A percentile compares a stretch with the other conserved stretches of the same genome.
phyloP scores from a whole-genome alignment of 1,140 invertebrate species.

The Drosophila sucinea region DNA sequence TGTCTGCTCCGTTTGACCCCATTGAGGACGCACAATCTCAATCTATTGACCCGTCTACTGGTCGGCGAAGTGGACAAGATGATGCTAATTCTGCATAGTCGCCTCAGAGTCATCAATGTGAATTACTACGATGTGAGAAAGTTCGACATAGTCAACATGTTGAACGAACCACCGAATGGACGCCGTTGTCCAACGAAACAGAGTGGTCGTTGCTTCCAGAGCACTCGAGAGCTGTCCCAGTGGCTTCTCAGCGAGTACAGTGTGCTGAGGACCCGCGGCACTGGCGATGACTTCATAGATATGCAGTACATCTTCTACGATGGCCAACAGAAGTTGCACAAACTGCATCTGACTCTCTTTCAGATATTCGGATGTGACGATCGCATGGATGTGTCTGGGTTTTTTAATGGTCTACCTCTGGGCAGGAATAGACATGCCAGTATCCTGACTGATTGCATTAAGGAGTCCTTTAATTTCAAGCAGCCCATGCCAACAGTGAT shows the following conservation, averaged over 20 bases:
- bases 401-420: slow-evolving; percentile 42
- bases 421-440: slow-evolving; percentile 29
- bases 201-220: slow-evolving; percentile 25
- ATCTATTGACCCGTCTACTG: slow-evolving; percentile 51
- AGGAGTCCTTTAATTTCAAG: slow-evolving; percentile 57
- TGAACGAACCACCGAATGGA: neutral
- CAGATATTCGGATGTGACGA: slow-evolving; percentile 50
- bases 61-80: slow-evolving; percentile 60
- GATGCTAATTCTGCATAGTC: slow-evolving; percentile 31
- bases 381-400: slow-evolving; percentile 50
- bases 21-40: slow-evolving; percentile 43
- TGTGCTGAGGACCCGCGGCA: slow-evolving; percentile 25
- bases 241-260: slow-evolving; percentile 61
- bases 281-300: slow-evolving; percentile 65
- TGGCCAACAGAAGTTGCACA: slow-evolving; percentile 10
- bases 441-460: slow-evolving; percentile 61
- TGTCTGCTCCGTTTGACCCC: slow-evolving; percentile 53
- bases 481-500: slow-evolving; percentile 36
- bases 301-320: slow-evolving; percentile 51
- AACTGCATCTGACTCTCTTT: slow-evolving; percentile 54
- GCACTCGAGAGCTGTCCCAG: slow-evolving; percentile 59
- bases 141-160: slow-evolving; percentile 67
- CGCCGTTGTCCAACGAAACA: neutral
- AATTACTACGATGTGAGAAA: slow-evolving; percentile 69
- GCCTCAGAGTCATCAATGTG: slow-evolving; percentile 45